Percentiles rank a stretch among this genome's conserved stretches.
Evolutionary conservation across 2,888 invertebrate species (phyloP).

Genomic region (Drosophila flavopinicola): DNA sequence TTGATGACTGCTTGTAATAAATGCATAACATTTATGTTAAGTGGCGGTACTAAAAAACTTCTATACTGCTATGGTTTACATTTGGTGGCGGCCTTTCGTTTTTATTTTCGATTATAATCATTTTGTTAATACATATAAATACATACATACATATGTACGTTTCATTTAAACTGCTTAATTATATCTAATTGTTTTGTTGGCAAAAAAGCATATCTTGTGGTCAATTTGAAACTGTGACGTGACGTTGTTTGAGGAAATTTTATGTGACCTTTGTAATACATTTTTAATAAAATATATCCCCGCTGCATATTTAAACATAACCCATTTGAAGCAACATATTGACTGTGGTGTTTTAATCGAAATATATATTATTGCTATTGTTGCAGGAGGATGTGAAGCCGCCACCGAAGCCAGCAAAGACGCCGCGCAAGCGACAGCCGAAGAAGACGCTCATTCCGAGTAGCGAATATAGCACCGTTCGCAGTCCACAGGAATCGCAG

Average conservation of each 20-base stretch:
- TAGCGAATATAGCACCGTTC: constrained; percentile 77
- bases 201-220: constrained; percentile 48
- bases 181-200: constrained; percentile 33
- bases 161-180: constrained; percentile 19
- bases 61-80: constrained; percentile 5
- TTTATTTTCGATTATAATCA: constrained; percentile 21
- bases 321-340: constrained; percentile 11
- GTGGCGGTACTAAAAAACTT: constrained; percentile 17
- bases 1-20: constrained; percentile 5
- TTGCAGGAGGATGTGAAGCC: constrained; percentile 82
- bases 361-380: constrained; percentile 12
- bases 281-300: constrained; percentile 26
- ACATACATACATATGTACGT: constrained; percentile 39
- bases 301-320: constrained; percentile 16
- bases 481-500: constrained; percentile 79
- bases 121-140: constrained; percentile 27
- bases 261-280: constrained; percentile 47
- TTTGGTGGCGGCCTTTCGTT: constrained; percentile 34
- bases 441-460: constrained; percentile 82
- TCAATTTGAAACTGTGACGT: constrained; percentile 83
- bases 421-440: constrained; percentile 83
- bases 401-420: constrained; percentile 81
- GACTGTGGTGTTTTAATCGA: constrained; percentile 18
- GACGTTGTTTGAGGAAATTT: constrained; percentile 72
- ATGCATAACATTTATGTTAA: constrained; percentile 20